phyloP scores from a whole-genome alignment of 2,888 invertebrate genomes.

The Steinernema scapterisci region DNA sequence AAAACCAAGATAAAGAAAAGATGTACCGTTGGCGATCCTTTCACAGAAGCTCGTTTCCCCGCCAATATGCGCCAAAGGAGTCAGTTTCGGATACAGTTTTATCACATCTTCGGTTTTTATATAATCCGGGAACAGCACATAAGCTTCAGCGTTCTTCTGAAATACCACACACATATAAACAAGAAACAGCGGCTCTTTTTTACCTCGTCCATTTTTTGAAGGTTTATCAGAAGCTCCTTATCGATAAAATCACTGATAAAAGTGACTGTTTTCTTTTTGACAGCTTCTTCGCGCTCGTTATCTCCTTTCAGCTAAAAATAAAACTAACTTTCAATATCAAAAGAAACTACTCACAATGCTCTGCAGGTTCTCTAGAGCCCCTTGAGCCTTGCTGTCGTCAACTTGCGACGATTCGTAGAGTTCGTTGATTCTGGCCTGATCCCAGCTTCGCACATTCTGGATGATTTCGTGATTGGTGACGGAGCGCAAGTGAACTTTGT shows the following conservation, averaged over 20 bases:
- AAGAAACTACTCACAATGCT: neutral
- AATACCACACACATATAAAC: neutral
- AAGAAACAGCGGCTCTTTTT: neutral
- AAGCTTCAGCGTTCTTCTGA: neutral
- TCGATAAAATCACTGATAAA: constrained; percentile 17
- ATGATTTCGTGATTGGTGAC: too few relatives aligned
- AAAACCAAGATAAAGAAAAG: neutral
- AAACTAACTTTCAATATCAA: neutral
- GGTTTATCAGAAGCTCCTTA: constrained; percentile 6
- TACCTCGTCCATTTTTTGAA: neutral
- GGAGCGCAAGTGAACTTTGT: too few relatives aligned
- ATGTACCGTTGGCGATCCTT: neutral
- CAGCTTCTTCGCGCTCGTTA: neutral
- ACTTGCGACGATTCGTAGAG: neutral
- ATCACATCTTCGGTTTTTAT: neutral
- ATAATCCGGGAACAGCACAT: neutral
- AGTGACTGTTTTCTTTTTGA: constrained; percentile 23
- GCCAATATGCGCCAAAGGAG: neutral
- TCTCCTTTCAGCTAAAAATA: neutral
- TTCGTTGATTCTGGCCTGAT: too few relatives aligned
- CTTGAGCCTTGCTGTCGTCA: neutral
- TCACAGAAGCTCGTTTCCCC: neutral
- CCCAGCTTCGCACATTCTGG: too few relatives aligned
- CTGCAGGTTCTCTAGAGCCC: neutral
- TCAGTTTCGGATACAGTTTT: neutral